A percentile compares a stretch with the other conserved stretches of the same genome.
phyloP scores from a whole-genome alignment of 2,113 vertebrate species.

The Stegostoma tigrinum region DNA sequence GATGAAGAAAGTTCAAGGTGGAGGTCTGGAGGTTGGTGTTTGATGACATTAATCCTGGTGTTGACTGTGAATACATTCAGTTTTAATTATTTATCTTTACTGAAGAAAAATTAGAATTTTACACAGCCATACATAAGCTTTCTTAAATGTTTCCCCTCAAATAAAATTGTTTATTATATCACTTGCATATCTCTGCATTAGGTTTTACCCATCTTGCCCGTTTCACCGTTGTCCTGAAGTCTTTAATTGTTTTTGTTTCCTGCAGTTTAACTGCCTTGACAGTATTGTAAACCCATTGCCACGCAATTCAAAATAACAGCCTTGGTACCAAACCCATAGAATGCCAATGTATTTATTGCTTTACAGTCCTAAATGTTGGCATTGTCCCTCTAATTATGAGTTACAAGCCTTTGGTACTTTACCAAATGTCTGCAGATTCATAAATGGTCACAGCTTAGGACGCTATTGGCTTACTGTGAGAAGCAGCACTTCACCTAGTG shows the following conservation, averaged over 20 bases:
- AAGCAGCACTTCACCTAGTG: too few species aligned
- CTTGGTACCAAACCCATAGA: not conserved
- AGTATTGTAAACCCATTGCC: not conserved
- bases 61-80: too few species aligned
- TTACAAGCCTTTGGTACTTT: too few species aligned
- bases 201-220: not conserved
- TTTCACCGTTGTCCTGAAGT: not conserved
- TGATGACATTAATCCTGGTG: not conserved
- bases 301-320: not conserved
- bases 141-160: not conserved
- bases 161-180: not conserved
- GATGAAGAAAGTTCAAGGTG: slow-evolving; percentile 96
- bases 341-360: not conserved
- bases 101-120: not conserved
- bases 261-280: too few species aligned
- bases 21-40: slow-evolving; percentile 75
- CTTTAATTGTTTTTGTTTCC: not conserved
- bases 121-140: not conserved
- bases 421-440: not conserved
- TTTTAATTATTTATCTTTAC: not conserved
- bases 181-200: not conserved
- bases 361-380: not conserved
- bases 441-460: too few species aligned
- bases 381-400: not conserved
- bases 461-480: too few species aligned